Evolutionary conservation across 2,113 vertebrate genomes (phyloP).

Genomic region (Rallus limicola): DNA sequence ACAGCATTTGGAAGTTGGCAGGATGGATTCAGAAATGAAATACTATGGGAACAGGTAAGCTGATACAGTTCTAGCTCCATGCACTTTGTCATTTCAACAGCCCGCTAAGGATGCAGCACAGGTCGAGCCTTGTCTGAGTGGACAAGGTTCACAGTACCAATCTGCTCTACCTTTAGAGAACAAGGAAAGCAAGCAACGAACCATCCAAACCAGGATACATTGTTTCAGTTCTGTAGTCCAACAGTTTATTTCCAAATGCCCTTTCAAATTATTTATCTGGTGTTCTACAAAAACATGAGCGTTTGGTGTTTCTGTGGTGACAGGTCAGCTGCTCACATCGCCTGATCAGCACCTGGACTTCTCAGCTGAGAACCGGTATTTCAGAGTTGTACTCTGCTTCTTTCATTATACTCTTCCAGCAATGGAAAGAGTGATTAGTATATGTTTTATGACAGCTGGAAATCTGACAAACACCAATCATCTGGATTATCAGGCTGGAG

Average conservation of each 20-base stretch:
- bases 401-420: conserved; percentile 11
- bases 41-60: background rate
- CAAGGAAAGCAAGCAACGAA: conserved; percentile 17
- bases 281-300: conserved; percentile 19
- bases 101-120: background rate
- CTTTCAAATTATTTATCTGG: background rate
- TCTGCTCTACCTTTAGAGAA: background rate
- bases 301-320: background rate
- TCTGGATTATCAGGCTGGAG: background rate
- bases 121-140: background rate
- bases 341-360: background rate
- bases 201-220: background rate
- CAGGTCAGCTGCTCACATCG: conserved; percentile 19
- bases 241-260: conserved; percentile 36
- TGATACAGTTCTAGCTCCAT: background rate
- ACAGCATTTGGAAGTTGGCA: background rate
- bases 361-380: background rate
- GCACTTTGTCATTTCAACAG: background rate
- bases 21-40: background rate
- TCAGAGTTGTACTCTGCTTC: background rate
- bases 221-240: conserved; percentile 10
- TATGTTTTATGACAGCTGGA: background rate
- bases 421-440: background rate
- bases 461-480: background rate
- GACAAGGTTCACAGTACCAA: background rate